Evolutionary conservation across 2,888 invertebrate species (phyloP).

Genomic region (Allophyes oxyacanthae): DNA sequence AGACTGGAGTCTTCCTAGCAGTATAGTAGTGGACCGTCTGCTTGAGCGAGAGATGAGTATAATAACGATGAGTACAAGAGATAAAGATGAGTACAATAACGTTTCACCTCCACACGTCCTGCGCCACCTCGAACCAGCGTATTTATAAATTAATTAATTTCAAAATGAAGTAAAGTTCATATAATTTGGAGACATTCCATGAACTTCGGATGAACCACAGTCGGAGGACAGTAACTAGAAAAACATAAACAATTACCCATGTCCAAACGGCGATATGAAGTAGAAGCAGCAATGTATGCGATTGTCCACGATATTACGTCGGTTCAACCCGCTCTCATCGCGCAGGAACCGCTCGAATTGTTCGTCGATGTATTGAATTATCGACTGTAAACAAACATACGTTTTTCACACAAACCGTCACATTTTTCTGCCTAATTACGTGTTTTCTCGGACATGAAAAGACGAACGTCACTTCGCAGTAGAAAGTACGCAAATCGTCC

Average conservation of each 20-base stretch:
- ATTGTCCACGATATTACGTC: slow-evolving; percentile 98
- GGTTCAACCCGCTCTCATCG: slow-evolving; percentile 98
- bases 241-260: slow-evolving; percentile 93
- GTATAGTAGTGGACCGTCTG: no score
- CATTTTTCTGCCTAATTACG: slow-evolving; percentile 7
- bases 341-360: slow-evolving; percentile 97
- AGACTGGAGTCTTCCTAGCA: no score
- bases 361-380: slow-evolving; percentile 98
- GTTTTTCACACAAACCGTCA: slow-evolving; percentile 6
- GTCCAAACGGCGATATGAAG: slow-evolving; percentile 98
- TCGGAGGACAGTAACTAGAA: no score
- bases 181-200: no score
- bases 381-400: slow-evolving; percentile 89
- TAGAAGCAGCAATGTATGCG: slow-evolving; percentile 99
- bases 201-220: no score
- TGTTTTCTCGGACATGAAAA: not conserved
- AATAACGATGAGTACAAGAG: no score
- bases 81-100: no score
- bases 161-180: no score
- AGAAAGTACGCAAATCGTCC: not conserved
- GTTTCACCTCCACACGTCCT: no score
- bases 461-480: not conserved
- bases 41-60: no score
- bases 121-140: no score
- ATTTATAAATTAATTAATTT: no score